Percentiles rank a stretch among this genome's conserved stretches.
Conservation (phyloP, 2,888 invertebrate species). For the Trichogramma dendrolimi region DNA sequence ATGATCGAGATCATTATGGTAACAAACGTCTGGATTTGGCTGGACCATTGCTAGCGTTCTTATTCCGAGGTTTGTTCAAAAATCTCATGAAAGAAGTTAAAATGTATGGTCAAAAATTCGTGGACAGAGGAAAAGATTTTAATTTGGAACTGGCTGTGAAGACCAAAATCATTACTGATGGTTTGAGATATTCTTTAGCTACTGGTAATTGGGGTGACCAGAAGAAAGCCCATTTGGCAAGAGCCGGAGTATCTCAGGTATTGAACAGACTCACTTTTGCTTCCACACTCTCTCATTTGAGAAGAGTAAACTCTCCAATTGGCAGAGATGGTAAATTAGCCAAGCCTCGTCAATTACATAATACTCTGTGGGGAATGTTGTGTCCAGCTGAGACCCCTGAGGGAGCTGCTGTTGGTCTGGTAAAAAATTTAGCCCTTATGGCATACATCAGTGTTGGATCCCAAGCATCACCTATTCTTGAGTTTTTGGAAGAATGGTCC, state of each 20-base stretch:
- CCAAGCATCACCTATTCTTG: conserved; percentile 97
- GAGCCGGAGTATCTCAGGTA: conserved; percentile 94
- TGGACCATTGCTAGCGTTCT: conserved; percentile 91
- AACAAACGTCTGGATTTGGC: conserved; percentile 97
- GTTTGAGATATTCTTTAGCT: conserved; percentile 93
- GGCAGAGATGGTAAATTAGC: conserved; percentile 98
- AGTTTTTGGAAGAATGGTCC: conserved; percentile 99
- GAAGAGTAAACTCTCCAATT: conserved; percentile 97
- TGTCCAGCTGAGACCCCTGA: conserved; percentile 99
- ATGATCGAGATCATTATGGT: conserved; percentile 99
- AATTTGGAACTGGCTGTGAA: conserved; percentile 94
- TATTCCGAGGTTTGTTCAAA: conserved; percentile 94
- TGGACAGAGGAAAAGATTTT: conserved; percentile 97
- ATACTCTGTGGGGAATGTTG: conserved; percentile 99
- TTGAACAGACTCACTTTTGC: conserved; percentile 98
- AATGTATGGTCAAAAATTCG: conserved; percentile 98
- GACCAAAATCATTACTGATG: conserved; percentile 97
- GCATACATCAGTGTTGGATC: conserved; percentile 99
- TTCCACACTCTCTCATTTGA: conserved; percentile 94
- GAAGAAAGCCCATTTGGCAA: conserved; percentile 98
- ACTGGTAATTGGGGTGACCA: conserved; percentile 99
- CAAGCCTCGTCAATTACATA: conserved; percentile 97
- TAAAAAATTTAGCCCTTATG: conserved; percentile 98
- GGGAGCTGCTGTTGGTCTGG: conserved; percentile 92
- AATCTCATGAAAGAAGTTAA: conserved; percentile 96